A percentile compares a stretch with the other conserved stretches of the same genome.
phyloP scores from a whole-genome alignment of 2,797 vertebrate species.

The Melopsittacus undulatus region DNA sequence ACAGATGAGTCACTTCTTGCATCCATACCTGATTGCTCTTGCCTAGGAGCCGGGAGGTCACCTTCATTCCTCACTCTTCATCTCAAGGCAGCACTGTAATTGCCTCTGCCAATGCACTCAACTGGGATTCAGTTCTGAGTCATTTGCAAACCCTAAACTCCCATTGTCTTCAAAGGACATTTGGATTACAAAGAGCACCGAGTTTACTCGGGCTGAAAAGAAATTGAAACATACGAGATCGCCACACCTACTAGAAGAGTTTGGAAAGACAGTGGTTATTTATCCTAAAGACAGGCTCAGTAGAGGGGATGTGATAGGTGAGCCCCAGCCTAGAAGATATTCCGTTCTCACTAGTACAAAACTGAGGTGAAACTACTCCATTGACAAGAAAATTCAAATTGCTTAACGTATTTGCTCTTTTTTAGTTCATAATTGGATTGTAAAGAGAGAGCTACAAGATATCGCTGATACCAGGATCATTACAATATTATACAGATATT shows the following conservation, averaged over 20 bases:
- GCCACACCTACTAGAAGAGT: constrained; percentile 22
- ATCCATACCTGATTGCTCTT: constrained; percentile 42
- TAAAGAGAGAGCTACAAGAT: not conserved
- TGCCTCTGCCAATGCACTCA: constrained; percentile 5
- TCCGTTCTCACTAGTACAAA: not conserved
- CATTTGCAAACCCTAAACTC: constrained; percentile 44
- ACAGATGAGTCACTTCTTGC: constrained; percentile 24
- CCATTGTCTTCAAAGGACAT: constrained; percentile 59
- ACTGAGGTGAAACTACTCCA: not conserved
- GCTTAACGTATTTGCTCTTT: not conserved
- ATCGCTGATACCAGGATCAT: not conserved
- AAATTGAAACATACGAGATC: not conserved
- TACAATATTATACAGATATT: not conserved
- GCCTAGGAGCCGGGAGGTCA: constrained; percentile 31
- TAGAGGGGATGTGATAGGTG: not conserved
- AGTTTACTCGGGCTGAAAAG: constrained; percentile 25
- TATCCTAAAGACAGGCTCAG: not conserved
- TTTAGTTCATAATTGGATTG: not conserved
- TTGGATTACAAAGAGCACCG: constrained; percentile 34
- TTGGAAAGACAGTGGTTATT: not conserved
- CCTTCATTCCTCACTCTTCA: constrained; percentile 10
- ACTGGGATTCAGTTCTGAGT: constrained; percentile 50
- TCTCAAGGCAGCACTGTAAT: not conserved
- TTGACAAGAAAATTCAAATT: not conserved
- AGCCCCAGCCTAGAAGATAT: not conserved